Conservation (phyloP, 2,797 vertebrate species). For the Salarias fasciatus region DNA sequence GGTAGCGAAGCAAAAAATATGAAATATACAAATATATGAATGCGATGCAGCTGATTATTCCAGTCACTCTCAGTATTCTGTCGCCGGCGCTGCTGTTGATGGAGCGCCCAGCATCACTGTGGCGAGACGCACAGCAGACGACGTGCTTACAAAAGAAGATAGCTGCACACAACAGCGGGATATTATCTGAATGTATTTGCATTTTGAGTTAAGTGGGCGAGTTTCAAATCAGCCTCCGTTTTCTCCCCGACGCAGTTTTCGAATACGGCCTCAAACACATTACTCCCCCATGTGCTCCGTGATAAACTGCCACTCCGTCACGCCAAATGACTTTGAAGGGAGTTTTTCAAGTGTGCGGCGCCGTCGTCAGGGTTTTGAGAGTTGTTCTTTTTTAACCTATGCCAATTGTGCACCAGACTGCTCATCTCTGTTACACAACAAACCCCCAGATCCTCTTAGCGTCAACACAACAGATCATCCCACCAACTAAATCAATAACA, state of each 20-base stretch:
- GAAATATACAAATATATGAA: background rate
- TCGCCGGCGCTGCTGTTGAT: background rate
- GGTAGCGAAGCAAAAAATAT: too few species aligned
- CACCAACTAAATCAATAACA: conserved; percentile 1
- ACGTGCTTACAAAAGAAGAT: background rate
- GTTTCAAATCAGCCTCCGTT: conserved; percentile 15
- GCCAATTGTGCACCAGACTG: background rate
- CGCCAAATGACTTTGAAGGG: background rate
- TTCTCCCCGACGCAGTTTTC: background rate
- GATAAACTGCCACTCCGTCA: background rate
- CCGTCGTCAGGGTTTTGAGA: background rate
- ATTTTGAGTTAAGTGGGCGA: conserved; percentile 7
- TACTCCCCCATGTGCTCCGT: background rate
- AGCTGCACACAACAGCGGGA: background rate
- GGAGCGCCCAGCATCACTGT: background rate
- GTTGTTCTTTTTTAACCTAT: conserved; percentile 3
- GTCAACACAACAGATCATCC: conserved; percentile 10
- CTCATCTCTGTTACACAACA: conserved; percentile 9
- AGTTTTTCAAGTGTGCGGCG: background rate
- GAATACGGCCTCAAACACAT: background rate
- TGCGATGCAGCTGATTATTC: background rate
- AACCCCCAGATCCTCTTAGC: background rate
- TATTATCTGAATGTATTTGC: conserved; percentile 1
- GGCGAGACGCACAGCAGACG: background rate
- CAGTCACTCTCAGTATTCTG: too few species aligned